Evolutionary conservation across 2,797 vertebrate genomes (phyloP), one percentile per base, ranked within the genome.

Genomic region (Gila robusta): DNA sequence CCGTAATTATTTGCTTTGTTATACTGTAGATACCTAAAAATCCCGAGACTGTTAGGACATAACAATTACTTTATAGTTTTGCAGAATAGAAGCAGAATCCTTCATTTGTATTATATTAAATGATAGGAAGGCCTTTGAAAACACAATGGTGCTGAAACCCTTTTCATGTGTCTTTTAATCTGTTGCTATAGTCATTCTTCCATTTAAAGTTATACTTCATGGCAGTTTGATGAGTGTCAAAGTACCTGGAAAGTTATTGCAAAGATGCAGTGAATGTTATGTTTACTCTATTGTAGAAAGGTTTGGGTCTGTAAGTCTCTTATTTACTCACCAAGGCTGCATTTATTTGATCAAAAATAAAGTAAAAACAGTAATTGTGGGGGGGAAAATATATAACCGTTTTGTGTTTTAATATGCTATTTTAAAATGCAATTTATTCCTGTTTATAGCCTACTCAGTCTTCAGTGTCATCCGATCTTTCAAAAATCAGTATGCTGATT

Each of bases 51-150:
- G 19, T 37, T n/a, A 35, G 28, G 5, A 76, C 49, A 35, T 35
- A 77, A 19, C 9, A 72, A 28, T 74, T 74, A 4, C 6, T 37
- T 56, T 37, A 21, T 28, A 69, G 7, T 19, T 71, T 5, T 62
- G 35, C 23, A 39, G 66, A 69, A 37, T 37, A 69, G 32, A 32
- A 19, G 28, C 26, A 28, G 2, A 28, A 19, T 19, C 16, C 6
- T 35, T 35, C 4, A 69, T 37, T 52, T 17, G 14, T 72, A 28
- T 64, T 64, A 64, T 28, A 64, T 64, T 16, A 64, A 64, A 28
- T 47, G 17, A 74, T 54, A 56, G 23, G 35, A n/a, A 79, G 21
- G 76, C 37, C 14, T 79, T 69, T 69, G 35, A 52, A 67, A 80
- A 80, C 26, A 21, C 37, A 28, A 32, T 56, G 32, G 21, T 78